These are phyloP conservation scores for Coccyzus lansbergi DNA, from an alignment of 2,797 vertebrate species.

Conservation along the genomic window DNA sequence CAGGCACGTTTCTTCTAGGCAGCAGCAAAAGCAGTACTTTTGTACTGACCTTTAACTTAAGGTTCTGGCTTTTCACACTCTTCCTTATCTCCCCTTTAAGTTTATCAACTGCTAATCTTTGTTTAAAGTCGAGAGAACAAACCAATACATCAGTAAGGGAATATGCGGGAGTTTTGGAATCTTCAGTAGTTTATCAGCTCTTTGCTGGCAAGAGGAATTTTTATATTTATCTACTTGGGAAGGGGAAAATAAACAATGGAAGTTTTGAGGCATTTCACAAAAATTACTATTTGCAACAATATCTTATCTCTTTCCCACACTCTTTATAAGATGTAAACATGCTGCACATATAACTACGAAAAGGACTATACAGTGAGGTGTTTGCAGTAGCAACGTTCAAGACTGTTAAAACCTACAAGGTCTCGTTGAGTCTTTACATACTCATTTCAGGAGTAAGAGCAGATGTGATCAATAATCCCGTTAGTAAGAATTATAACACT, in stretches of 20 bases:
- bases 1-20: neutral
- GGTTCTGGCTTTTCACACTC: neutral
- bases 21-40: slow-evolving; percentile 7
- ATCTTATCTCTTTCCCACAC: neutral
- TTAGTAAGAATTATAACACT: neutral
- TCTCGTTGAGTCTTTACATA: neutral
- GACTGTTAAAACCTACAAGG: neutral
- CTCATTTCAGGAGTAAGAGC: neutral
- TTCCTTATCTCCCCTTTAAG: neutral
- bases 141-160: neutral
- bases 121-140: neutral
- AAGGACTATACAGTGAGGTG: neutral
- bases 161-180: slow-evolving; percentile 17
- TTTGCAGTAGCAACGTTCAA: neutral
- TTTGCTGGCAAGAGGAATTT: slow-evolving; percentile 9
- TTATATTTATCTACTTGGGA: neutral
- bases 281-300: neutral
- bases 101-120: neutral
- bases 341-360: neutral
- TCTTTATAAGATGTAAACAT: neutral
- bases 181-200: slow-evolving; percentile 19
- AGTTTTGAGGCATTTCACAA: neutral
- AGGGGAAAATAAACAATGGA: neutral
- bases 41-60: neutral
- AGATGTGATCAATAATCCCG: neutral